Evolutionary conservation across 1,140 invertebrate genomes (phyloP).

Genomic region (Platorchestia sp.): DNA sequence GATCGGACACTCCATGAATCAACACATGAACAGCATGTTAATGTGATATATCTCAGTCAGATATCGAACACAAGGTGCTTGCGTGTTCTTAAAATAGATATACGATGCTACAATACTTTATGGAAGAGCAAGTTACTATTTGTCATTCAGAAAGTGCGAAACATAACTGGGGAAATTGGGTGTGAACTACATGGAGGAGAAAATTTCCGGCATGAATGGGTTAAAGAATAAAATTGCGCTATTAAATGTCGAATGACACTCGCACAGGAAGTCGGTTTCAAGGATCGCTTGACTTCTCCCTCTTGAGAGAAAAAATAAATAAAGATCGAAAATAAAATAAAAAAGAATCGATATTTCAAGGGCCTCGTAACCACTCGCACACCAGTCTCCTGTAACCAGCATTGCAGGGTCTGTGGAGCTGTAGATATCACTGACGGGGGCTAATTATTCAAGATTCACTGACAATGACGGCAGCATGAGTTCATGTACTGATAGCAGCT

Average conservation of each 20-base stretch:
- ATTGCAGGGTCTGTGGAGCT: background rate
- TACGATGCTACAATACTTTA: too few relatives aligned
- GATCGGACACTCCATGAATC: too few relatives aligned
- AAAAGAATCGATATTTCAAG: background rate
- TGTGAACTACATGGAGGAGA: background rate
- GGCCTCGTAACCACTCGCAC: background rate
- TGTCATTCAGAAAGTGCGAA: too few relatives aligned
- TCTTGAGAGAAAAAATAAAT: background rate
- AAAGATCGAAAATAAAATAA: background rate
- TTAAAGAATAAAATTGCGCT: too few relatives aligned
- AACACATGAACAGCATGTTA: too few relatives aligned
- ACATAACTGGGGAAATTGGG: too few relatives aligned
- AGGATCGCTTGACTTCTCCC: background rate
- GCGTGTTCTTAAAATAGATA: too few relatives aligned
- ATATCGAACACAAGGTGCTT: too few relatives aligned
- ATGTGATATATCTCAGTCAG: too few relatives aligned
- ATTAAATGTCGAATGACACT: too few relatives aligned
- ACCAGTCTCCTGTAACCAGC: background rate
- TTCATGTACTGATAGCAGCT: too few relatives aligned
- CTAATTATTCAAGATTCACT: background rate
- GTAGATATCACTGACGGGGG: background rate
- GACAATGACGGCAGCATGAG: background rate
- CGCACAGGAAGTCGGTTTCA: background rate
- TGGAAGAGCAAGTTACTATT: too few relatives aligned
- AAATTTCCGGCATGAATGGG: background rate